Conservation (phyloP, 2,888 invertebrate species). For the Biston stratarius region DNA sequence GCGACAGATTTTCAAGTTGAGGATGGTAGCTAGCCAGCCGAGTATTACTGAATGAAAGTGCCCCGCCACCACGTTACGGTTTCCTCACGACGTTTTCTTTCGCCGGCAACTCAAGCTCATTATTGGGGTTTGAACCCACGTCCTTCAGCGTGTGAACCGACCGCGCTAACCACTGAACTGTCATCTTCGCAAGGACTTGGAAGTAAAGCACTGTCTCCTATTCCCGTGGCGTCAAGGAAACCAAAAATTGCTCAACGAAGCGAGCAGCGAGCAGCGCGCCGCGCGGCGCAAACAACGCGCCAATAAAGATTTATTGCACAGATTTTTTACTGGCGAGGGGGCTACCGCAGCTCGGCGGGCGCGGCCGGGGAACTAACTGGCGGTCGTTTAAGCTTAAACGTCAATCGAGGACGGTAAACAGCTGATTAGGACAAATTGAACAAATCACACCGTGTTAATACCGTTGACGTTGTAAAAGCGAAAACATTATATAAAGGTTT, state of each 20-base stretch:
- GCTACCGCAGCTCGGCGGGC: conserved; percentile 8
- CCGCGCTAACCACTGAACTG: too few relatives aligned
- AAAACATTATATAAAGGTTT: too few relatives aligned
- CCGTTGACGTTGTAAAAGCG: too few relatives aligned
- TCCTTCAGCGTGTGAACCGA: too few relatives aligned
- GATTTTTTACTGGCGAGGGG: conserved; percentile 70
- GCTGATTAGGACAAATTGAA: neutral
- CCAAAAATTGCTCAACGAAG: conserved; percentile 75
- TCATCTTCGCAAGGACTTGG: too few relatives aligned
- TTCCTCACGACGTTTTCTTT: too few relatives aligned
- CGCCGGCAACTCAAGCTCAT: too few relatives aligned
- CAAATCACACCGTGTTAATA: neutral
- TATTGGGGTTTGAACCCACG: too few relatives aligned
- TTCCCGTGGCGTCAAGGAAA: conserved; percentile 58
- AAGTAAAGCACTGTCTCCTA: conserved; percentile 10
- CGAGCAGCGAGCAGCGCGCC: conserved; percentile 83
- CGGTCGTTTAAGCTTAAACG: neutral
- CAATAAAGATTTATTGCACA: conserved; percentile 82
- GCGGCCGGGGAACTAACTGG: neutral
- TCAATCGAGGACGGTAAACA: neutral
- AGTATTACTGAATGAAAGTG: too few relatives aligned
- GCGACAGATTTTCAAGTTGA: too few relatives aligned
- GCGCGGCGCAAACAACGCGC: conserved; percentile 78
- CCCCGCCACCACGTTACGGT: too few relatives aligned
- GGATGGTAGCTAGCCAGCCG: too few relatives aligned